phyloP scores from a whole-genome alignment of 2,888 invertebrate genomes.

The Eremobia ochroleuca region DNA sequence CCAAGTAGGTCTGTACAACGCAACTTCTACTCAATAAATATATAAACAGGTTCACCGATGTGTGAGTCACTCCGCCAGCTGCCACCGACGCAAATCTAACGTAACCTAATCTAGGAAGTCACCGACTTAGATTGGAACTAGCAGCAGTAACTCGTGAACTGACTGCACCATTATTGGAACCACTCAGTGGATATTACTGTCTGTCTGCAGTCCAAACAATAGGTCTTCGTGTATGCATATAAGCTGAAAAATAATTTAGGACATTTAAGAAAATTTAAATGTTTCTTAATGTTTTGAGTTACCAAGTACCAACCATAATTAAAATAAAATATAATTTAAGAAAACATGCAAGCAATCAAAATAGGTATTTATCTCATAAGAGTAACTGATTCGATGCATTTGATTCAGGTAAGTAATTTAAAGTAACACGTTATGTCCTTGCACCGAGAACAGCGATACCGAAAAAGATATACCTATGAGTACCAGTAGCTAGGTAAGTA shows the following conservation, averaged over 20 bases:
- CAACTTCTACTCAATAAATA: background rate
- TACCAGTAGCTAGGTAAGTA: background rate
- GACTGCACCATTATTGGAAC: background rate
- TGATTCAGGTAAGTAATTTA: background rate
- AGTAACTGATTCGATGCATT: background rate
- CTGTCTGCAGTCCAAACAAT: background rate
- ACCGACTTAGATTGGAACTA: conserved; percentile 5
- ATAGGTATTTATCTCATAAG: background rate
- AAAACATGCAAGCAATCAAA: background rate
- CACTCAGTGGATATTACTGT: background rate
- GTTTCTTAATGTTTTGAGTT: background rate
- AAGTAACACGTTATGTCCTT: background rate
- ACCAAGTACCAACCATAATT: background rate
- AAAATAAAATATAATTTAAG: background rate
- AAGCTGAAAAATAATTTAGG: background rate
- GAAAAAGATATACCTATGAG: background rate
- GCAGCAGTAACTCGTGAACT: background rate
- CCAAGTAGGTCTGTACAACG: background rate
- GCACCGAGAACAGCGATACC: background rate
- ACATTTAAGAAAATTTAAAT: background rate
- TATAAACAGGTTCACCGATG: background rate
- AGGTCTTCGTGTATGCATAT: background rate
- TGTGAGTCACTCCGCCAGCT: background rate
- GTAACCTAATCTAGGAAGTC: background rate
- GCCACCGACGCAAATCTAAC: too few species aligned